Percentiles rank a stretch among this genome's conserved stretches.
Evolutionary conservation across 2,797 vertebrate genomes (phyloP).

Genomic region (Onychomys leucogaster): DNA sequence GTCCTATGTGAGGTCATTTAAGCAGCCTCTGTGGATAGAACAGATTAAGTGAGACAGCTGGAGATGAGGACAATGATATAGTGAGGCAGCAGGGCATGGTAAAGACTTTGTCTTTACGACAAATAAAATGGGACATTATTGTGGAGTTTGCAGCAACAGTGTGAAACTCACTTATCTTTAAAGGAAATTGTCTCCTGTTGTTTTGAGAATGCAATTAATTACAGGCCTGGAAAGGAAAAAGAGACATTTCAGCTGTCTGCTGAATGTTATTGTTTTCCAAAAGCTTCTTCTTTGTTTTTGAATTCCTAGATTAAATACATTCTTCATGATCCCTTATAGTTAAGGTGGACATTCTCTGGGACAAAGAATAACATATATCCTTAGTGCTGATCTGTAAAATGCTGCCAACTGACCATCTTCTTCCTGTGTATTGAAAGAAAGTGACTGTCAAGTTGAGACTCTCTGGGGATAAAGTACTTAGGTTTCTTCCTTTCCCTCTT

Average conservation of each 20-base stretch:
- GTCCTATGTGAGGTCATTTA: background rate
- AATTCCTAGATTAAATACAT: background rate
- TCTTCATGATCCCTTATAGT: background rate
- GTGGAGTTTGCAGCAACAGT: background rate
- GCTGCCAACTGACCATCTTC: background rate
- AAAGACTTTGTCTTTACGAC: background rate
- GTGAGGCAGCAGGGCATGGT: too few relatives aligned
- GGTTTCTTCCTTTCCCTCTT: background rate
- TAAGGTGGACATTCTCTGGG: background rate
- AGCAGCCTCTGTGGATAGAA: background rate
- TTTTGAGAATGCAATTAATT: background rate
- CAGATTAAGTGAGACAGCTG: background rate
- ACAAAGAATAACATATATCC: background rate
- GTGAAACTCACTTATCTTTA: background rate
- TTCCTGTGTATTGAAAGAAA: background rate
- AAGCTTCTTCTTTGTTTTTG: background rate
- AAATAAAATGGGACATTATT: background rate
- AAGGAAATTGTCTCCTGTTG: background rate
- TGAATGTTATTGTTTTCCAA: background rate
- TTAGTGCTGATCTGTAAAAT: background rate
- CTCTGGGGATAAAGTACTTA: background rate
- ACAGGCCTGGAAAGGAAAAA: background rate
- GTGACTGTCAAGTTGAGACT: background rate
- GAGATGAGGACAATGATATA: background rate
- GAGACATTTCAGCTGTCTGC: background rate